Conservation (phyloP, 2,797 vertebrate genomes). For the Lutjanus argentimaculatus region DNA sequence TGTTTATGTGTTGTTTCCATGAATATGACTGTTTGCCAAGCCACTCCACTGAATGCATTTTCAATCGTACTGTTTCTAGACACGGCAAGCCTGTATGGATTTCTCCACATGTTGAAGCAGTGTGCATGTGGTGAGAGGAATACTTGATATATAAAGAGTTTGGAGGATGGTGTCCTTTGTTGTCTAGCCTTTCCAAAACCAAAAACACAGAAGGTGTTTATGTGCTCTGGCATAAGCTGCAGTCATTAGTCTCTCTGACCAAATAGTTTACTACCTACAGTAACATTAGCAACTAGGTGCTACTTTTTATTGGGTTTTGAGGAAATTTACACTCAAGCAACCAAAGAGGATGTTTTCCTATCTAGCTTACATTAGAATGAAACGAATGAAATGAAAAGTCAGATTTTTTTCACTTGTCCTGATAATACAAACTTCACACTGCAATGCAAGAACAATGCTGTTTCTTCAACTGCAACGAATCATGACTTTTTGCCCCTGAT, state of each 20-base stretch:
- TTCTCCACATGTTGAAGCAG: not conserved
- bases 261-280: not conserved
- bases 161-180: not conserved
- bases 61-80: not conserved
- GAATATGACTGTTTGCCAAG: not conserved
- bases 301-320: too few relatives aligned
- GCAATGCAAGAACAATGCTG: not conserved
- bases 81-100: not conserved
- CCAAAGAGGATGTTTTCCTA: too few relatives aligned
- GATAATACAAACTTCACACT: not conserved
- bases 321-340: too few relatives aligned
- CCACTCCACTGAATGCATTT: not conserved
- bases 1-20: slow-evolving; percentile 5
- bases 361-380: not conserved
- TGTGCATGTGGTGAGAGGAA: not conserved
- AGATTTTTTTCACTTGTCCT: not conserved
- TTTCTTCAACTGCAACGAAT: not conserved
- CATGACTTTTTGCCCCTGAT: not conserved
- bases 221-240: not conserved
- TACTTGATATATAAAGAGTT: not conserved
- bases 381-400: not conserved
- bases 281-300: too few relatives aligned
- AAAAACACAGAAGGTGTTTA: not conserved
- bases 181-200: not conserved
- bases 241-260: not conserved